phyloP scores from a whole-genome alignment of 2,113 vertebrate species.

The Scortum barcoo region DNA sequence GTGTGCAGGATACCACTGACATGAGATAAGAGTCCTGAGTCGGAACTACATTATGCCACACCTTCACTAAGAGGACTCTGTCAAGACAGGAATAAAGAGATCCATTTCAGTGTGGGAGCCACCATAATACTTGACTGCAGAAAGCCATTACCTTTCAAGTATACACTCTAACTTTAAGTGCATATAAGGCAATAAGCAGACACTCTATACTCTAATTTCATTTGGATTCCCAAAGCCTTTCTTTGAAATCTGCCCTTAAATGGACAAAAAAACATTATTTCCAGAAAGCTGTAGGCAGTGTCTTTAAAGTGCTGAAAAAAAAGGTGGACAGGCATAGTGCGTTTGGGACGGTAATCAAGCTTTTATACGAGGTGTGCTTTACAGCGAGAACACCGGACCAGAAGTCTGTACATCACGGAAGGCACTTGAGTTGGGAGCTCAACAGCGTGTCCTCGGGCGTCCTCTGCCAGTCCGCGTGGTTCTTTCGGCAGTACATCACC shows the following conservation, averaged over 20 bases:
- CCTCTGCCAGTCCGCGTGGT: slow-evolving; percentile 42
- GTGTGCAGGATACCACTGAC: slow-evolving; percentile 76
- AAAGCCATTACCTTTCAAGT: slow-evolving; percentile 79
- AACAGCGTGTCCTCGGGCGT: slow-evolving; percentile 43
- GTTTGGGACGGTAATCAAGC: slow-evolving; percentile 25
- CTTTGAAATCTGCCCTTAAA: slow-evolving; percentile 72
- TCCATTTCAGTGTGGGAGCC: slow-evolving; percentile 73
- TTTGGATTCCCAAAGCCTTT: slow-evolving; percentile 66
- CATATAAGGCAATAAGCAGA: slow-evolving; percentile 75
- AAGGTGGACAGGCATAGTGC: slow-evolving; percentile 15
- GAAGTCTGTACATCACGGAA: slow-evolving; percentile 24
- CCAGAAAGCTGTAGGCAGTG: slow-evolving; percentile 47
- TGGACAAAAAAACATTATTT: slow-evolving; percentile 65
- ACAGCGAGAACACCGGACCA: slow-evolving; percentile 30
- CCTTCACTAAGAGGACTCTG: slow-evolving; percentile 77
- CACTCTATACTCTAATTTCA: slow-evolving; percentile 74
- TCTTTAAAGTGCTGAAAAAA: slow-evolving; percentile 47
- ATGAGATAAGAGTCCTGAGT: slow-evolving; percentile 75
- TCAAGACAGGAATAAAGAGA: slow-evolving; percentile 74
- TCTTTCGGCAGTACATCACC: slow-evolving; percentile 51
- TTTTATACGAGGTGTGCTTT: slow-evolving; percentile 28
- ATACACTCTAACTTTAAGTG: slow-evolving; percentile 77
- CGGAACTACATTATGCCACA: slow-evolving; percentile 76
- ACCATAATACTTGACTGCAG: slow-evolving; percentile 65
- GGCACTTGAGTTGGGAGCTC: slow-evolving; percentile 19